These are phyloP conservation scores for Apodemia zela DNA, from an alignment of 2,888 invertebrate species.

Conservation along the genomic window DNA sequence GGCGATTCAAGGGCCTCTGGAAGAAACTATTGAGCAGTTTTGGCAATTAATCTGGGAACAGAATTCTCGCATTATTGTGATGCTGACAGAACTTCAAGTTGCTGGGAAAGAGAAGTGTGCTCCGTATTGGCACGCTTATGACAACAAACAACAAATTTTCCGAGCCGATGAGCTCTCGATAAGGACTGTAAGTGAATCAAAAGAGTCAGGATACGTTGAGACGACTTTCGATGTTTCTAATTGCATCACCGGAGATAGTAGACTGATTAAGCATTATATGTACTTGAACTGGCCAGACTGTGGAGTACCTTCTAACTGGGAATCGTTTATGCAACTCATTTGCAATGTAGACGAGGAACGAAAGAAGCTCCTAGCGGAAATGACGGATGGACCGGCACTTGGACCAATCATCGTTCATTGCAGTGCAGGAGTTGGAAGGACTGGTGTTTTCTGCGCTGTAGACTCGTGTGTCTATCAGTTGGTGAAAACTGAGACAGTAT, in stretches of 20 bases:
- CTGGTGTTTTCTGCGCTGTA: conserved; percentile 24
- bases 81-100: conserved; percentile 18
- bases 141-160: too few species aligned
- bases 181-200: too few species aligned
- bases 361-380: conserved; percentile 1
- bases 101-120: conserved; percentile 18
- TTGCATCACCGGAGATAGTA: too few species aligned
- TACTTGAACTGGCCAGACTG: conserved; percentile 21
- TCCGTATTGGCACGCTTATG: conserved; percentile 4
- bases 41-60: conserved; percentile 20
- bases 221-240: too few species aligned
- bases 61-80: conserved; percentile 20
- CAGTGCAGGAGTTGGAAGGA: conserved; percentile 19
- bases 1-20: conserved; percentile 14
- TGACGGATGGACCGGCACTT: conserved; percentile 12
- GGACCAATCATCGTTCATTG: conserved; percentile 24
- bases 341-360: conserved; percentile 3
- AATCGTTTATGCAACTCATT: conserved; percentile 20
- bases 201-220: too few species aligned
- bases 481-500: too few species aligned
- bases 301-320: conserved; percentile 21
- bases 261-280: too few species aligned
- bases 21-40: conserved; percentile 16
- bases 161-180: too few species aligned
- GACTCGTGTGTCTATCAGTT: conserved; percentile 19